A percentile compares a stretch with the other conserved stretches of the same genome.
Evolutionary conservation across 2,888 invertebrate genomes (phyloP).

Genomic region (Ferrisia virgata): DNA sequence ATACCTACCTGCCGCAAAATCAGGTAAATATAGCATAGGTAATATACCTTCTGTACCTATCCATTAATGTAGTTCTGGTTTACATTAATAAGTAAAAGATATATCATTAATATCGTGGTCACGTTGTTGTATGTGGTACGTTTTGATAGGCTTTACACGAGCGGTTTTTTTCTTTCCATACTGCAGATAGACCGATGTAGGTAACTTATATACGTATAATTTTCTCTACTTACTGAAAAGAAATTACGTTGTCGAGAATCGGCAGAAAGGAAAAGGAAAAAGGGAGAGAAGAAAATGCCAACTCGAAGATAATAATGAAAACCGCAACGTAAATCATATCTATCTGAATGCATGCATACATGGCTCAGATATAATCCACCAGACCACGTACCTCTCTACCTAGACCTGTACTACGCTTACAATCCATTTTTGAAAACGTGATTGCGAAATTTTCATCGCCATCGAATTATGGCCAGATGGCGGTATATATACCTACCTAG

Average conservation of each 20-base stretch:
- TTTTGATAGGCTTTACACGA: background rate
- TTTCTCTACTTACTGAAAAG: background rate
- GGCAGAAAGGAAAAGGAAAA: background rate
- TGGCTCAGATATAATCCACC: no score
- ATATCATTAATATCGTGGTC: conserved; percentile 7
- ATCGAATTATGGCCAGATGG: background rate
- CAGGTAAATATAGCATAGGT: background rate
- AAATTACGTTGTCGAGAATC: background rate
- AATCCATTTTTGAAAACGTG: background rate
- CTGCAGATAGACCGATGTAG: background rate
- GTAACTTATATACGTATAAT: background rate
- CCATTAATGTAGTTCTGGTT: background rate
- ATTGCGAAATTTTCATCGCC: background rate
- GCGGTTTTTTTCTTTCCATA: background rate
- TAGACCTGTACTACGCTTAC: no score
- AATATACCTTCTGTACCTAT: background rate
- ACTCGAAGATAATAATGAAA: background rate
- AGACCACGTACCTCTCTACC: no score
- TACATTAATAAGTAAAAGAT: background rate
- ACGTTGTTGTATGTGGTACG: background rate
- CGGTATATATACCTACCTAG: background rate
- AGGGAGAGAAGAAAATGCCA: background rate
- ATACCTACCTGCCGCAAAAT: background rate
- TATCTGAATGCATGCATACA: background rate
- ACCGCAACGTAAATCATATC: background rate